These are phyloP conservation scores for Amphiduros pacificus DNA, from an alignment of 2,888 invertebrate genomes.

Conservation along the genomic window DNA sequence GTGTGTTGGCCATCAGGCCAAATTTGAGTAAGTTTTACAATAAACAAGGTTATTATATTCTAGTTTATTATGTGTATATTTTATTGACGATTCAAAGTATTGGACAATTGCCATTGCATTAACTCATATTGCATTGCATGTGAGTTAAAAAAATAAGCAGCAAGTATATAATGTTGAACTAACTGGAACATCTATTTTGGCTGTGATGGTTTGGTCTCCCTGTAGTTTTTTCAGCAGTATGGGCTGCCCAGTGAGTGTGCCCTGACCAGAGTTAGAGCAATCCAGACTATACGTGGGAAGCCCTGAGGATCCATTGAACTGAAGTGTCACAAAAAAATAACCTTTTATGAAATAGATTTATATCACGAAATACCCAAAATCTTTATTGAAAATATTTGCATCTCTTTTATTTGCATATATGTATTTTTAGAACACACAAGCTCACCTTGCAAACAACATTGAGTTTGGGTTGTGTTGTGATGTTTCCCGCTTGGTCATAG, in stretches of 20 bases:
- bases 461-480: conserved; percentile 47
- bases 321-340: too few species aligned
- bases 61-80: too few species aligned
- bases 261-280: conserved; percentile 44
- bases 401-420: neutral
- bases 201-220: conserved; percentile 35
- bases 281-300: conserved; percentile 45
- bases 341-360: too few species aligned
- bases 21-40: too few species aligned
- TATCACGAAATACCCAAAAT: neutral
- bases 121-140: too few species aligned
- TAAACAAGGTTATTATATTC: too few species aligned
- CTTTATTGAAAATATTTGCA: neutral
- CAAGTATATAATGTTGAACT: too few species aligned
- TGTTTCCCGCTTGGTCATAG: conserved; percentile 47
- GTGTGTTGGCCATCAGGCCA: too few species aligned
- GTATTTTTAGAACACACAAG: neutral
- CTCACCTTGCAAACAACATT: conserved; percentile 44
- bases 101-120: too few species aligned
- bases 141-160: too few species aligned
- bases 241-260: conserved; percentile 44
- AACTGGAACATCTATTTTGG: conserved; percentile 52
- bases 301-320: conserved; percentile 46
- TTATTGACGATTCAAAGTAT: too few species aligned
- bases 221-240: conserved; percentile 48